Evolutionary conservation across 2,888 invertebrate species (phyloP).

Genomic region (Drosophila merina): DNA sequence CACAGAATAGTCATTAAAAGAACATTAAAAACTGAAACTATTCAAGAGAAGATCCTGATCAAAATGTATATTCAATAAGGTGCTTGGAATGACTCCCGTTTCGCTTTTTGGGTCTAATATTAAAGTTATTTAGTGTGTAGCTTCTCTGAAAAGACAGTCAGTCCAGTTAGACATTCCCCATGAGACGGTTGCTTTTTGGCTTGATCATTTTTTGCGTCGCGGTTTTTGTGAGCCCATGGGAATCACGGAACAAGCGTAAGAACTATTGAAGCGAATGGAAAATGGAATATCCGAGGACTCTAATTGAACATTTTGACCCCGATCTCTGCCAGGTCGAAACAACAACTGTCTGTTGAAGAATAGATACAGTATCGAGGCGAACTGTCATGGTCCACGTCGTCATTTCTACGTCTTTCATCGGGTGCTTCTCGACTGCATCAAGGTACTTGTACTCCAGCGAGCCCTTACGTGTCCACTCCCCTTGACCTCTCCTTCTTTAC

Average conservation of each 20-base stretch:
- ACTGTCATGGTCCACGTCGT: constrained; percentile 34
- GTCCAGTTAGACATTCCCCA: background rate
- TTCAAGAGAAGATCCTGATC: background rate
- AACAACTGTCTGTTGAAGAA: constrained; percentile 39
- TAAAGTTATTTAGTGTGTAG: background rate
- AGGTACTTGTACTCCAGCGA: constrained; percentile 21
- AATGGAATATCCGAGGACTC: background rate
- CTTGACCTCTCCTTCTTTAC: background rate
- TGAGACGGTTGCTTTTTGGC: constrained; percentile 3
- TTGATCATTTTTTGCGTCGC: background rate
- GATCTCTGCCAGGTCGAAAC: background rate
- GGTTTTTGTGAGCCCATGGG: background rate
- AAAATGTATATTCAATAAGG: too few relatives aligned
- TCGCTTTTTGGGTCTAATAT: background rate
- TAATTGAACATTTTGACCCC: background rate
- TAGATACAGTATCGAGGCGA: constrained; percentile 36
- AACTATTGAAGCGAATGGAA: background rate
- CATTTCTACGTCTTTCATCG: constrained; percentile 52
- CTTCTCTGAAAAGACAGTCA: background rate
- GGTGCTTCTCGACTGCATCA: constrained; percentile 42
- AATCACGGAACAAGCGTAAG: background rate
- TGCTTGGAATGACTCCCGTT: background rate
- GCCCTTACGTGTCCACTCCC: background rate
- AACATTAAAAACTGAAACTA: background rate
- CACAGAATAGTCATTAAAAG: background rate